Conservation (phyloP, 2,888 invertebrate genomes). For the Tetheella fluctuosa region DNA sequence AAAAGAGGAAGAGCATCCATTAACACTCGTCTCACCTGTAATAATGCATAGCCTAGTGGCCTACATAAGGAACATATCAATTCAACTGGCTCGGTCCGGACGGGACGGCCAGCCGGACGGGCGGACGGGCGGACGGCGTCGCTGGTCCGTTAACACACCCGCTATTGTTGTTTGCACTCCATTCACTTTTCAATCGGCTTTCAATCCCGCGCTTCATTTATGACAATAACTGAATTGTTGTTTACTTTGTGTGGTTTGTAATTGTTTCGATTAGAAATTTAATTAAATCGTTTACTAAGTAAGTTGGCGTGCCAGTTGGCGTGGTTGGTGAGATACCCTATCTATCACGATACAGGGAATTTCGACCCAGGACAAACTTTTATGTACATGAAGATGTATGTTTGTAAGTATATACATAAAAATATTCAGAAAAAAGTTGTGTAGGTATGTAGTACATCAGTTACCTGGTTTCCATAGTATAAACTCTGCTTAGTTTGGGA, state of each 20-base stretch:
- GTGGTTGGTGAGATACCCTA: too few relatives aligned
- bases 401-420: too few relatives aligned
- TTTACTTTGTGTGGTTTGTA: not conserved
- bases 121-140: conserved; percentile 3
- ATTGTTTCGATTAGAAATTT: not conserved
- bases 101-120: conserved; percentile 15
- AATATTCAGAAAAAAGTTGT: too few relatives aligned
- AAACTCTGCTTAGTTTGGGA: too few relatives aligned
- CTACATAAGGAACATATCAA: conserved; percentile 30
- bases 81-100: conserved; percentile 19
- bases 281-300: too few relatives aligned
- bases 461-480: too few relatives aligned
- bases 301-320: too few relatives aligned
- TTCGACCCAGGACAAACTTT: too few relatives aligned
- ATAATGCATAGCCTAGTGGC: conserved; percentile 39
- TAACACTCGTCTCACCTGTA: conserved; percentile 31
- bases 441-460: too few relatives aligned
- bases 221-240: conserved; percentile 22
- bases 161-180: conserved; percentile 36
- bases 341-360: too few relatives aligned
- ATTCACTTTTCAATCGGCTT: conserved; percentile 42
- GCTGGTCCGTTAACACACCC: conserved; percentile 21
- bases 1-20: conserved; percentile 20
- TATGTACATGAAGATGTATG: too few relatives aligned
- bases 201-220: conserved; percentile 48